Evolutionary conservation across 2,888 invertebrate species (phyloP).

Genomic region (Caenorhabditis doughertyi): DNA sequence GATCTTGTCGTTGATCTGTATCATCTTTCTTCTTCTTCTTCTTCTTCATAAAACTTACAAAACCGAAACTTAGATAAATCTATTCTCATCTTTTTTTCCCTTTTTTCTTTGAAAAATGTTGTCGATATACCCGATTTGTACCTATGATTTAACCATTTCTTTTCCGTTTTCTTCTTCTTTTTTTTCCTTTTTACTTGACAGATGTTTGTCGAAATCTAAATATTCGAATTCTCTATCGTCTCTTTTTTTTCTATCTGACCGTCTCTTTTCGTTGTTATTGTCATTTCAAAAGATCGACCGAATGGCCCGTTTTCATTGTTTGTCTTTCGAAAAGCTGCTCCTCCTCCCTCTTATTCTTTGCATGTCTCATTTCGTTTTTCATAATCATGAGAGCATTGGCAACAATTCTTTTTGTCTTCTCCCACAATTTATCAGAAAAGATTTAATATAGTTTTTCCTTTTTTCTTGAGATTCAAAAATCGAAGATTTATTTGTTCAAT

Average conservation of each 20-base stretch:
- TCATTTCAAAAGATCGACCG: conserved; percentile 24
- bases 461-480: conserved; percentile 20
- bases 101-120: conserved; percentile 39
- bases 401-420: background rate
- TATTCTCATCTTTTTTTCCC: conserved; percentile 11
- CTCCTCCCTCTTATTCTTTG: conserved; percentile 4
- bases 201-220: conserved; percentile 53
- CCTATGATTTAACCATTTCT: conserved; percentile 37
- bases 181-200: conserved; percentile 1
- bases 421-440: background rate
- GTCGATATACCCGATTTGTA: conserved; percentile 36
- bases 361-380: conserved; percentile 55
- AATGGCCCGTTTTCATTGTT: conserved; percentile 29
- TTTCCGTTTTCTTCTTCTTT: conserved; percentile 15
- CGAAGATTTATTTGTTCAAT: conserved; percentile 42
- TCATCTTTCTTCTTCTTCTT: conserved; percentile 2
- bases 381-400: conserved; percentile 28
- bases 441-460: background rate
- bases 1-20: conserved; percentile 18
- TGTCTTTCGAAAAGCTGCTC: conserved; percentile 46
- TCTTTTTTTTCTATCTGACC: conserved; percentile 34
- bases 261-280: conserved; percentile 26
- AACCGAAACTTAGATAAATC: background rate
- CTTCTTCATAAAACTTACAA: background rate
- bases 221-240: conserved; percentile 7